These are phyloP conservation scores for Furnarius figulus DNA, from an alignment of 2,113 vertebrate species.

Conservation along the genomic window DNA sequence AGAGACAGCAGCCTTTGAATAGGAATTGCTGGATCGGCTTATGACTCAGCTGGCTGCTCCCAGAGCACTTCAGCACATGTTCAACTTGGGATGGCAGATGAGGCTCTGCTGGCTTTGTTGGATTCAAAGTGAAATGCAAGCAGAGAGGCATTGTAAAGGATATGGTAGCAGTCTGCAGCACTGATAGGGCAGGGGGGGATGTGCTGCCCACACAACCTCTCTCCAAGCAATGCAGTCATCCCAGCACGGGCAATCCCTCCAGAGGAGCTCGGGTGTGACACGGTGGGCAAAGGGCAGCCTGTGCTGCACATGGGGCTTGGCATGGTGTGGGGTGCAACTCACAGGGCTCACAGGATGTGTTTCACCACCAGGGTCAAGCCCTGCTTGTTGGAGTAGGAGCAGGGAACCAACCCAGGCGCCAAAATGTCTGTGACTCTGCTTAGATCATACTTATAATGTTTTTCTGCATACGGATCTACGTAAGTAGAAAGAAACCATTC, in stretches of 20 bases:
- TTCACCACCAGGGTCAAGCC: not conserved
- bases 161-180: accelerated
- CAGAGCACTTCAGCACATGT: not conserved
- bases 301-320: accelerated
- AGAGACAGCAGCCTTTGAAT: constrained; percentile 39
- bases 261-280: accelerated
- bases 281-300: accelerated
- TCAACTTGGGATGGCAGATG: not conserved
- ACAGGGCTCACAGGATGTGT: not conserved
- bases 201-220: not conserved
- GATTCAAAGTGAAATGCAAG: accelerated
- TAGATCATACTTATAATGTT: constrained; percentile 49
- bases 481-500: constrained; percentile 62
- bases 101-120: not conserved
- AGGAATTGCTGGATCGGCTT: not conserved
- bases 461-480: constrained; percentile 42
- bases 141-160: accelerated
- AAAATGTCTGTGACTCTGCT: constrained; percentile 55
- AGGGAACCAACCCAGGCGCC: constrained; percentile 39
- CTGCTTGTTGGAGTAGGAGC: constrained; percentile 31
- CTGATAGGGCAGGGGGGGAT: not conserved
- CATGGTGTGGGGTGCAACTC: accelerated
- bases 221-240: accelerated
- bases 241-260: not conserved
- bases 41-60: constrained; percentile 36